phyloP scores from a whole-genome alignment of 2,888 invertebrate genomes.

The Sepioteuthis lessoniana region DNA sequence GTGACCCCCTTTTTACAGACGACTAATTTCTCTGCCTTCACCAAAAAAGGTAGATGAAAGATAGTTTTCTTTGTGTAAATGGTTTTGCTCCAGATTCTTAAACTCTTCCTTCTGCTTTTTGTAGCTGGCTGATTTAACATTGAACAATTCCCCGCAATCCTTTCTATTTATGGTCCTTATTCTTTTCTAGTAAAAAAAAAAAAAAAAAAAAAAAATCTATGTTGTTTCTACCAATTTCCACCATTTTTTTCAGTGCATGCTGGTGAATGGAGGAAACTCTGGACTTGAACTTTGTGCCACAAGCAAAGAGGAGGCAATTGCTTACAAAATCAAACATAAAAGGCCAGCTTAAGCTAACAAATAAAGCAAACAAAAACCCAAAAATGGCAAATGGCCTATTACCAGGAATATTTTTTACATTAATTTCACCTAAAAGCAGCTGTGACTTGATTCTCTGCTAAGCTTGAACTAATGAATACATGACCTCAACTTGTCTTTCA shows the following conservation, averaged over 20 bases:
- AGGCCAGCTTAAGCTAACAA: not conserved
- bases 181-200: not conserved
- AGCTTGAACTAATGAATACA: conserved; percentile 46
- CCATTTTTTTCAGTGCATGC: not conserved
- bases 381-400: not conserved
- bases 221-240: not conserved
- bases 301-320: not conserved
- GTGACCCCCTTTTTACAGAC: not conserved
- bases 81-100: not conserved
- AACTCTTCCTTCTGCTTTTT: not conserved
- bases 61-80: not conserved
- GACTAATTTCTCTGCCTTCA: not conserved
- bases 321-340: not conserved
- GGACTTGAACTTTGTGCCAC: conserved; percentile 7
- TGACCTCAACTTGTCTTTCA: conserved; percentile 43
- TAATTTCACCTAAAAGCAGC: conserved; percentile 7
- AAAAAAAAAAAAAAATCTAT: not conserved
- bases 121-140: not conserved
- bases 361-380: not conserved
- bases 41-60: not conserved
- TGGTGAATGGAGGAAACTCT: conserved; percentile 33
- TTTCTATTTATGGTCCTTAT: conserved; percentile 8
- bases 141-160: not conserved
- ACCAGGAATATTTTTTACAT: not conserved
- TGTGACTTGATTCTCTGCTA: conserved; percentile 35